Conservation (phyloP, 2,797 vertebrate genomes). For the Heliangelus exortis region DNA sequence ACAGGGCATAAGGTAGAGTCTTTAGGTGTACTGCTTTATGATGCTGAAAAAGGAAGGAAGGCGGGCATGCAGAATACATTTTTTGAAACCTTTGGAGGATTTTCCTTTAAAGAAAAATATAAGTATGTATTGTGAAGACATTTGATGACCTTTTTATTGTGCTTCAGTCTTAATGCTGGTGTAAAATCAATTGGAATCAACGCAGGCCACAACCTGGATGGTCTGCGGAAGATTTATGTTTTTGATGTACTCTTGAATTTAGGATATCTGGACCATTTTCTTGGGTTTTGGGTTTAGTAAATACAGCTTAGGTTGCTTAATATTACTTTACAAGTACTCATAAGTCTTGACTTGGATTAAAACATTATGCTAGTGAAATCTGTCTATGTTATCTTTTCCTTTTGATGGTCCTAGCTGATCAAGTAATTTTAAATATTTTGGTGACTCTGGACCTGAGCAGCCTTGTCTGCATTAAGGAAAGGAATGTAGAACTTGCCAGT, state of each 20-base stretch:
- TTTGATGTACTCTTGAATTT: neutral
- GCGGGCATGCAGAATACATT: neutral
- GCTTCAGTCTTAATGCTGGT: neutral
- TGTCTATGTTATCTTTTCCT: neutral
- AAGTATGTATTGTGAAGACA: neutral
- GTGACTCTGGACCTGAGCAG: neutral
- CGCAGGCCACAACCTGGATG: neutral
- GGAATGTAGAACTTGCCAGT: neutral
- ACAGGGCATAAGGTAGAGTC: neutral
- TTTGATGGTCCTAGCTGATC: neutral
- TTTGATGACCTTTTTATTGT: neutral
- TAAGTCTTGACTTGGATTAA: neutral
- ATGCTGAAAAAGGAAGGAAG: no score
- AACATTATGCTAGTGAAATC: neutral
- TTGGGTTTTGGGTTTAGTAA: neutral
- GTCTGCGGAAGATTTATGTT: neutral
- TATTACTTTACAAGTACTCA: neutral
- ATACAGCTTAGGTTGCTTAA: neutral
- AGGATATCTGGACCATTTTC: neutral
- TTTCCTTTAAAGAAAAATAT: neutral
- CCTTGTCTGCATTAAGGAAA: slow-evolving; percentile 2
- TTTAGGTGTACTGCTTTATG: neutral
- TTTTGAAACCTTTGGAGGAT: neutral
- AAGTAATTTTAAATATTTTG: slow-evolving; percentile 6
- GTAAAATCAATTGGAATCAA: neutral